phyloP scores from a whole-genome alignment of 1,140 invertebrate genomes.

The Drosophila prosaltans region DNA sequence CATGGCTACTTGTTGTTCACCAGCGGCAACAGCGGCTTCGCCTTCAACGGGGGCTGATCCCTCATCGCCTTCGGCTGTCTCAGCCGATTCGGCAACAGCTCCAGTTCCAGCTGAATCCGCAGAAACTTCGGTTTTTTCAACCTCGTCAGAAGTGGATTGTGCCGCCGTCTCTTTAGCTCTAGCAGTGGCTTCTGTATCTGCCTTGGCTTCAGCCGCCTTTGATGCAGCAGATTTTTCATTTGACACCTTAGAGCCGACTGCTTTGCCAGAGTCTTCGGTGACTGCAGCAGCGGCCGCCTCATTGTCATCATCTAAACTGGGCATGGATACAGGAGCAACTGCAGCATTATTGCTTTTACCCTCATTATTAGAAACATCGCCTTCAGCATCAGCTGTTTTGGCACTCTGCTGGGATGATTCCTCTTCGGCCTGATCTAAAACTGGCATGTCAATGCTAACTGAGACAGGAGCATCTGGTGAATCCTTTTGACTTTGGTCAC shows the following conservation, averaged over 20 bases:
- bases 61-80: constrained; percentile 53
- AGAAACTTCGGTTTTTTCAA: constrained; percentile 39
- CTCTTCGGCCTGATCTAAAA: constrained; percentile 78
- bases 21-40: constrained; percentile 43
- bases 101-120: constrained; percentile 45
- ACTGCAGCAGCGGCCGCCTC: constrained; percentile 52
- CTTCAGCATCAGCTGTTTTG: constrained; percentile 32
- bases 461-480: constrained; percentile 71
- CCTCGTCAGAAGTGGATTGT: background rate
- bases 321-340: constrained; percentile 79
- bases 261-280: constrained; percentile 25
- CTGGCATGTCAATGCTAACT: constrained; percentile 82
- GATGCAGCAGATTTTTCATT: constrained; percentile 9
- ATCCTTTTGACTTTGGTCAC: constrained; percentile 60
- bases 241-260: constrained; percentile 10
- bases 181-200: constrained; percentile 44
- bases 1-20: constrained; percentile 79
- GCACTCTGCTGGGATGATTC: constrained; percentile 62
- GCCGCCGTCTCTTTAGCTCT: constrained; percentile 22
- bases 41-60: constrained; percentile 32
- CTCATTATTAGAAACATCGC: constrained; percentile 33
- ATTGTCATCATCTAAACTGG: constrained; percentile 81
- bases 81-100: constrained; percentile 41
- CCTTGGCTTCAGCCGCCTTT: background rate
- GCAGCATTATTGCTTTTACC: constrained; percentile 45